Conservation (phyloP, 1,140 invertebrate species). For the Drosophila lacteicornis region DNA sequence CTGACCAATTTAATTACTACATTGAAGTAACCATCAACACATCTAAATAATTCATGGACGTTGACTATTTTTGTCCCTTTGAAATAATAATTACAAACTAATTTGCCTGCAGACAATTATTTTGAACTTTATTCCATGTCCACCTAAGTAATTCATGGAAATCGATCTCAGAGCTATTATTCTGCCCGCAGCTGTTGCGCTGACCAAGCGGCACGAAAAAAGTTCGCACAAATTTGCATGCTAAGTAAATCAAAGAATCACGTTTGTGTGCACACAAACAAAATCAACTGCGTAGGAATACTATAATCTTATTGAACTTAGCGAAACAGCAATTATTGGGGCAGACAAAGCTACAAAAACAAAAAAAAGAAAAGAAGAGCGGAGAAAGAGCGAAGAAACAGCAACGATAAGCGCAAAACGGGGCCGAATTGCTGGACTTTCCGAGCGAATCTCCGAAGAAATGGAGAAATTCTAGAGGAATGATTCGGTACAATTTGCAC, state of each 20-base stretch:
- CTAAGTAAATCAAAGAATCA: slow-evolving; percentile 57
- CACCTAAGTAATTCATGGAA: neutral
- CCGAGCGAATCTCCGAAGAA: slow-evolving; percentile 20
- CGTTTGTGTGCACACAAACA: slow-evolving; percentile 34
- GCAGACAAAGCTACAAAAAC: slow-evolving; percentile 28
- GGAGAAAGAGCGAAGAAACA: neutral
- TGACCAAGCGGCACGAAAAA: slow-evolving; percentile 46
- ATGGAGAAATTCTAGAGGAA: slow-evolving; percentile 23
- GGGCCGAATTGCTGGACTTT: slow-evolving; percentile 50
- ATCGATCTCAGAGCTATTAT: neutral
- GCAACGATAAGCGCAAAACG: slow-evolving; percentile 31
- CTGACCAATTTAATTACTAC: too few relatives aligned
- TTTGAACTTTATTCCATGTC: too few relatives aligned
- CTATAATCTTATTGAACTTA: slow-evolving; percentile 43
- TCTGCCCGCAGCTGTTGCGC: slow-evolving; percentile 15
- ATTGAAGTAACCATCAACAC: too few relatives aligned
- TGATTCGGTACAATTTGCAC: slow-evolving; percentile 25
- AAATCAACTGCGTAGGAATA: slow-evolving; percentile 39
- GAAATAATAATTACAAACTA: neutral
- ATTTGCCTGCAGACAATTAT: neutral
- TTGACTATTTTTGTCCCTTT: neutral
- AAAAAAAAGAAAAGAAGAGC: slow-evolving; percentile 2
- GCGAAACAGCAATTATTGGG: slow-evolving; percentile 53
- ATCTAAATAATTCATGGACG: too few relatives aligned
- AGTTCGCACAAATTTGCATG: slow-evolving; percentile 66